Percentiles rank a stretch among this genome's conserved stretches.
Evolutionary conservation across 2,888 invertebrate genomes (phyloP).

Genomic region (Saturnia pavonia): DNA sequence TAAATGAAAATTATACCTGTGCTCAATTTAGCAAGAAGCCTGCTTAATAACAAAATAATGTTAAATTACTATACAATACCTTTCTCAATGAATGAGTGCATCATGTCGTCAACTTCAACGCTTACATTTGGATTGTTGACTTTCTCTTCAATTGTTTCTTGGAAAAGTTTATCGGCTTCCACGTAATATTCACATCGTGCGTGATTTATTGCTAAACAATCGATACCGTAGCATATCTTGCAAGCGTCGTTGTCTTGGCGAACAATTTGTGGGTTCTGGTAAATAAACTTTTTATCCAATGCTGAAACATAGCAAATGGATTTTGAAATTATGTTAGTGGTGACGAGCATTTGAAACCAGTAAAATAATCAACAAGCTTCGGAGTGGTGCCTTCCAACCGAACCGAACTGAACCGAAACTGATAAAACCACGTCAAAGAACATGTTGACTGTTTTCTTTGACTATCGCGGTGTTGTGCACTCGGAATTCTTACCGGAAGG

Average conservation of each 20-base stretch:
- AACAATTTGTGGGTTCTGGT: constrained; percentile 23
- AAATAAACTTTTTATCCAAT: constrained; percentile 25
- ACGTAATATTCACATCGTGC: constrained; percentile 51
- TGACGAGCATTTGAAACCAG: too few species aligned
- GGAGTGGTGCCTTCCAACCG: too few species aligned
- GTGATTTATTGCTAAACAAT: constrained; percentile 44
- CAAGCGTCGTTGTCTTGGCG: constrained; percentile 38
- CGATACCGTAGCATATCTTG: constrained; percentile 46
- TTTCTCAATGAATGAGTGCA: constrained; percentile 46
- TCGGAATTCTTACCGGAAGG: too few species aligned
- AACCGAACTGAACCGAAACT: too few species aligned
- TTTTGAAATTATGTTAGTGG: too few species aligned
- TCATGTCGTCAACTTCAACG: constrained; percentile 40
- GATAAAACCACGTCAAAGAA: too few species aligned
- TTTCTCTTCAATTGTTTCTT: constrained; percentile 27
- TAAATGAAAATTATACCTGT: too few species aligned
- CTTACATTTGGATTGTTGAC: constrained; percentile 25
- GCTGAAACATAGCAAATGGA: constrained; percentile 21
- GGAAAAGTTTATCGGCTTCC: constrained; percentile 35
- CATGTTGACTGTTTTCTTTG: too few species aligned
- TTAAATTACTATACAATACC: constrained; percentile 34
- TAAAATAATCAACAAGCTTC: too few species aligned
- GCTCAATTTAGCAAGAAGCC: neutral
- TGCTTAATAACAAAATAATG: neutral
- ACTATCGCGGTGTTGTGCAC: too few species aligned